Conservation (phyloP, 2,797 vertebrate genomes). For the Hoplostethus mediterraneus region DNA sequence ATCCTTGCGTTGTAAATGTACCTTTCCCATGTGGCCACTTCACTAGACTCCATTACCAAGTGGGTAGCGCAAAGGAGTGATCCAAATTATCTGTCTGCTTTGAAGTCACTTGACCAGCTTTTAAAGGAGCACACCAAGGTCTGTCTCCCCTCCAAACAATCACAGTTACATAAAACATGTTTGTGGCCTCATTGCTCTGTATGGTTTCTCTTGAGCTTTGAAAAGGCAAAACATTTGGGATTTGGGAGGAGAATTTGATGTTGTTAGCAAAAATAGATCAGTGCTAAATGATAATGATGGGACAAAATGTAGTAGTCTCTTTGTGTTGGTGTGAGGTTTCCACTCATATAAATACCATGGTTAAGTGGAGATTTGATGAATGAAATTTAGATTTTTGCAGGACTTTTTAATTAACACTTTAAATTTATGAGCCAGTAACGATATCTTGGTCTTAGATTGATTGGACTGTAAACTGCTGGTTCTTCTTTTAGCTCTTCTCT, state of each 20-base stretch:
- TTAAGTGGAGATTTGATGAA: background rate
- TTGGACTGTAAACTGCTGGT: background rate
- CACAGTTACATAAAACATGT: slow-evolving; percentile 22
- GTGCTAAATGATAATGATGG: slow-evolving; percentile 13
- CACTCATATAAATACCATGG: background rate
- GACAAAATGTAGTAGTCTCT: background rate
- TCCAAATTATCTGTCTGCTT: no score
- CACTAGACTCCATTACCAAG: no score
- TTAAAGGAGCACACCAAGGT: slow-evolving; percentile 38
- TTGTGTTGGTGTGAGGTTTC: background rate
- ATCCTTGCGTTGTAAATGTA: slow-evolving; percentile 35
- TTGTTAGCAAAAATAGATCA: no score
- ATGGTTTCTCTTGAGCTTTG: background rate
- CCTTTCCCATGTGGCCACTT: background rate
- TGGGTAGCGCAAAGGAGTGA: no score
- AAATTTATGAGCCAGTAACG: background rate
- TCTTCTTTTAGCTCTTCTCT: background rate
- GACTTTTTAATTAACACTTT: background rate
- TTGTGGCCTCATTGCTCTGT: background rate
- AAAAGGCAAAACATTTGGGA: background rate
- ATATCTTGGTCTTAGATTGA: background rate
- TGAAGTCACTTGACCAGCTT: slow-evolving; percentile 39
- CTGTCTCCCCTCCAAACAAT: slow-evolving; percentile 25
- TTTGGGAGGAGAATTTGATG: no score
- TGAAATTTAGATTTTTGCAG: background rate